Percentiles rank a stretch among this genome's conserved stretches.
Evolutionary conservation across 2,888 invertebrate species (phyloP).

Genomic region (Myathropa florea): DNA sequence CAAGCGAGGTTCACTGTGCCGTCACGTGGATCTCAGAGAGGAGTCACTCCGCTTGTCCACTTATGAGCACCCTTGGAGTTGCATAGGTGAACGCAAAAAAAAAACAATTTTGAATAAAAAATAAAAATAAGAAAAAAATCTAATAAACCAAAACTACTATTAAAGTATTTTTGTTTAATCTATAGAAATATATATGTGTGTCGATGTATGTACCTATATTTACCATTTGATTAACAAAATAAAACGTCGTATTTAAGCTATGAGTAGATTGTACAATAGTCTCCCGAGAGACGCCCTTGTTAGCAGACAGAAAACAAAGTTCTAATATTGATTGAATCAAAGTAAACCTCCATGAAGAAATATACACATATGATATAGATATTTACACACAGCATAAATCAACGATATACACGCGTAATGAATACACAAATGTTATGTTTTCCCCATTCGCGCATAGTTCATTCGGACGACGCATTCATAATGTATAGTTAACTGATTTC

Average conservation of each 20-base stretch:
- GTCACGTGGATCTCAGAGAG: background rate
- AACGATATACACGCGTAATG: background rate
- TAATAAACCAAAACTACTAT: constrained; percentile 64
- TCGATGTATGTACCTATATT: constrained; percentile 31
- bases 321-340: background rate
- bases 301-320: background rate
- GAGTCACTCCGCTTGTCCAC: background rate
- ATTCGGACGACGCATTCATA: background rate
- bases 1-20: background rate
- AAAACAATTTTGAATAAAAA: background rate
- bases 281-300: background rate
- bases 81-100: background rate
- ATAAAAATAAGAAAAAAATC: constrained; percentile 13
- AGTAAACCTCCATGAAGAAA: background rate
- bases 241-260: background rate
- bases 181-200: constrained; percentile 10
- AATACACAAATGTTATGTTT: background rate
- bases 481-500: background rate
- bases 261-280: background rate
- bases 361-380: background rate
- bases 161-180: constrained; percentile 43
- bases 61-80: background rate
- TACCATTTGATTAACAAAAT: background rate
- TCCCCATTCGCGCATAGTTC: background rate
- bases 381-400: background rate